Evolutionary conservation across 2,113 vertebrate genomes (phyloP).

Genomic region (Plectropomus leopardus): DNA sequence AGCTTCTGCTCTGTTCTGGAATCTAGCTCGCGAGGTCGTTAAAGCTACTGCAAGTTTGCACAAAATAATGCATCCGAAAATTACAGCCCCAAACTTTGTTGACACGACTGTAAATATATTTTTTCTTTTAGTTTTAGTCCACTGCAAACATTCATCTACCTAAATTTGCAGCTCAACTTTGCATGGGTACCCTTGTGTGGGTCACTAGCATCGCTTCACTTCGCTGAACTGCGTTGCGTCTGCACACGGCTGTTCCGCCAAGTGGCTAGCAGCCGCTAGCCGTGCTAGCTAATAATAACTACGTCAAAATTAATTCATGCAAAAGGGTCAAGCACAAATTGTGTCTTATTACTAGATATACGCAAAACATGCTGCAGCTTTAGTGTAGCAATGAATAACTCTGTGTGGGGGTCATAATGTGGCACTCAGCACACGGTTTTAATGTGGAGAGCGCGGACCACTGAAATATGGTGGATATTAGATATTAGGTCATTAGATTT

Average conservation of each 20-base stretch:
- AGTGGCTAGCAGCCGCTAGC: slow-evolving; percentile 61
- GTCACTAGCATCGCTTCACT: slow-evolving; percentile 70
- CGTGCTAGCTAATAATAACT: slow-evolving; percentile 66
- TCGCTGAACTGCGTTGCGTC: slow-evolving; percentile 58
- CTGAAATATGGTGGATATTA: slow-evolving; percentile 63
- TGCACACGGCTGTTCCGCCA: slow-evolving; percentile 52
- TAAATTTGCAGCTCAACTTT: slow-evolving; percentile 64
- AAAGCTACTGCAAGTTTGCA: slow-evolving; percentile 65
- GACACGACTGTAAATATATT: not conserved
- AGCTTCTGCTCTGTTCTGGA: slow-evolving; percentile 66
- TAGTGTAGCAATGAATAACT: not conserved
- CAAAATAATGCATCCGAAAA: slow-evolving; percentile 43
- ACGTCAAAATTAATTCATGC: slow-evolving; percentile 72
- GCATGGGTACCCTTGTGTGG: slow-evolving; percentile 57
- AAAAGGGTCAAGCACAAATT: slow-evolving; percentile 13
- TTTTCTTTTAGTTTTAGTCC: slow-evolving; percentile 22
- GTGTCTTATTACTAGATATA: not conserved
- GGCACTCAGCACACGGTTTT: not conserved
- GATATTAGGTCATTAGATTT: slow-evolving; percentile 77
- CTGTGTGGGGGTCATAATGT: not conserved
- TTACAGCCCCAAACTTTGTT: slow-evolving; percentile 39
- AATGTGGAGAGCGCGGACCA: slow-evolving; percentile 23
- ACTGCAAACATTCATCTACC: slow-evolving; percentile 32
- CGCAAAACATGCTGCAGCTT: not conserved
- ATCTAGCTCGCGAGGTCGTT: slow-evolving; percentile 66